A percentile compares a stretch with the other conserved stretches of the same genome.
phyloP scores from a whole-genome alignment of 2,888 invertebrate species.

The Phorcus lineatus region DNA sequence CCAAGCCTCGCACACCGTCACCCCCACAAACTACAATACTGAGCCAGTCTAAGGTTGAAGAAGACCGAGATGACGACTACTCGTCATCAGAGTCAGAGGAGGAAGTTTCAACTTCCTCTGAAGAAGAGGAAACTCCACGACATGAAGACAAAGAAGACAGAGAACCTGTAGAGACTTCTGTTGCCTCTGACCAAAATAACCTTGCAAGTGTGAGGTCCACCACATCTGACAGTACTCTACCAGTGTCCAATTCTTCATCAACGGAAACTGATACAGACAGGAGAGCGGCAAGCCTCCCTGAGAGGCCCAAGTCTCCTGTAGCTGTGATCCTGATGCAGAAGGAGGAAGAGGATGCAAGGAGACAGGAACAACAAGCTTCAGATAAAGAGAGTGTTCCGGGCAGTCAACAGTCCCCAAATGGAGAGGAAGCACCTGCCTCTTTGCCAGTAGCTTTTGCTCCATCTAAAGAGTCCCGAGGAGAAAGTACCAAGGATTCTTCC shows the following conservation, averaged over 20 bases:
- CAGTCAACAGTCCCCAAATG: background rate
- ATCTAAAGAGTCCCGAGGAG: background rate
- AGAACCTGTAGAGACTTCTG: background rate
- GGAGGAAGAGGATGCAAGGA: slow-evolving; percentile 29
- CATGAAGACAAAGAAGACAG: no score
- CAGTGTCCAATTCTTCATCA: background rate
- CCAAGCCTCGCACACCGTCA: no score
- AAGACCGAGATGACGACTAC: background rate
- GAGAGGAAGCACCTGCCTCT: background rate
- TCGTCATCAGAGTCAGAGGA: background rate
- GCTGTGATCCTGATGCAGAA: background rate
- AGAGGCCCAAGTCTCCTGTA: slow-evolving; percentile 7
- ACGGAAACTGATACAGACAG: background rate
- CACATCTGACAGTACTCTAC: background rate
- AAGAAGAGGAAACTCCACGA: background rate
- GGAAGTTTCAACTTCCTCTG: background rate
- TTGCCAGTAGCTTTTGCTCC: background rate
- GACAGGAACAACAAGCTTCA: slow-evolving; percentile 30
- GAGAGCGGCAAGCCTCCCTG: background rate
- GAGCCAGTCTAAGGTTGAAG: background rate
- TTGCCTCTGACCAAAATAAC: background rate
- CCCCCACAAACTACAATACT: background rate
- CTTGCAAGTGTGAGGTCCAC: background rate
- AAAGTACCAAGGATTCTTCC: no score
- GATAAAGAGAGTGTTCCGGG: background rate